Evolutionary conservation across 2,113 vertebrate genomes (phyloP).

Genomic region (pig (Sus scrofa)): DNA sequence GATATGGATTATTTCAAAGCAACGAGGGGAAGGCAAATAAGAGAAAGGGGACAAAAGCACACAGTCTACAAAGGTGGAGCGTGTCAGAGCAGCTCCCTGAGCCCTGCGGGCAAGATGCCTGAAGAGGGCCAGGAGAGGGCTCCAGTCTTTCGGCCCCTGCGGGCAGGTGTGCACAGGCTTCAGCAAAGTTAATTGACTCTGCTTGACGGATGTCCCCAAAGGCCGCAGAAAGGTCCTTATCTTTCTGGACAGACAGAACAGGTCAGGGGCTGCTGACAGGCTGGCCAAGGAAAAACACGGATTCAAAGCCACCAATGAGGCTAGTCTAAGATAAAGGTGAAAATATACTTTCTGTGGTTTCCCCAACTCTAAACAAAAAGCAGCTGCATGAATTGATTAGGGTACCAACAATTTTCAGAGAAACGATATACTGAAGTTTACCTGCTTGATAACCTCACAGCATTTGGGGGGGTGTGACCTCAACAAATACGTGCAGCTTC

Average conservation of each 20-base stretch:
- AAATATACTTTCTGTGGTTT: slow-evolving; percentile 38
- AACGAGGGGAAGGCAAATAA: background rate
- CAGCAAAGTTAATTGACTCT: background rate
- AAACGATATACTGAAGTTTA: slow-evolving; percentile 61
- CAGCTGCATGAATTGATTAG: slow-evolving; percentile 61
- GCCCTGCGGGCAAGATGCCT: fast-evolving
- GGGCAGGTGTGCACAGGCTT: fast-evolving
- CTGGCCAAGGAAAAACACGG: background rate
- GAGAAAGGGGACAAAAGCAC: too few relatives aligned
- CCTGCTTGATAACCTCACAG: background rate
- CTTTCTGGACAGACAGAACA: background rate
- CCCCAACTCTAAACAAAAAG: background rate
- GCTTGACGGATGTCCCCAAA: background rate
- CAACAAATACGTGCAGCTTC: background rate
- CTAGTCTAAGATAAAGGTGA: background rate
- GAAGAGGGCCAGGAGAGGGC: background rate
- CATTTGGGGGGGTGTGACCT: background rate
- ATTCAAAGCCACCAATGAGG: background rate
- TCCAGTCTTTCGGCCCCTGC: fast-evolving
- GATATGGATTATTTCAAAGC: background rate
- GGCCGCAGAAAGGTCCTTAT: background rate
- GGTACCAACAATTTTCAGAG: slow-evolving; percentile 62
- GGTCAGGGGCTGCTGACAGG: background rate
- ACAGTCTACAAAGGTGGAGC: fast-evolving
- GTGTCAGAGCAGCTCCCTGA: fast-evolving